Conservation (phyloP, 2,888 invertebrate genomes). For the Rhabditoides inermis region DNA sequence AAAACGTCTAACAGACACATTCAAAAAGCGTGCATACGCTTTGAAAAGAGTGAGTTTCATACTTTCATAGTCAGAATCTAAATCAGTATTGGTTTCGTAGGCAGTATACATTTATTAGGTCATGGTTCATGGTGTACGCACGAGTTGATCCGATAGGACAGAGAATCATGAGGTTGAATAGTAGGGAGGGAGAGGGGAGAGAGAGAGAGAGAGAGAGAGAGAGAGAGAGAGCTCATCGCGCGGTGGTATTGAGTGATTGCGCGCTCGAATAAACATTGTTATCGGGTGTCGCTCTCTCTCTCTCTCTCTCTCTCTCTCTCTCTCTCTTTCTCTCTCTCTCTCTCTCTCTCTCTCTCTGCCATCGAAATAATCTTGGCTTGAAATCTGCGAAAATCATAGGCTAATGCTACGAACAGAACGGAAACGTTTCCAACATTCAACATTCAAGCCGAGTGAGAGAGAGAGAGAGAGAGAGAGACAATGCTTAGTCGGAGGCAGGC, state of each 20-base stretch:
- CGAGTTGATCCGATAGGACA: too few relatives aligned
- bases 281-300: neutral
- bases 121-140: too few relatives aligned
- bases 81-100: too few relatives aligned
- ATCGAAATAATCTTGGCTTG: neutral
- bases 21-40: neutral
- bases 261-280: too few relatives aligned
- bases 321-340: conserved; percentile 2
- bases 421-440: neutral
- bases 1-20: neutral
- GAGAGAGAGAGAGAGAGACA: too few relatives aligned
- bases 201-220: too few relatives aligned
- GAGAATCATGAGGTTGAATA: too few relatives aligned
- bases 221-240: too few relatives aligned
- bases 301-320: conserved; percentile 1
- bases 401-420: neutral
- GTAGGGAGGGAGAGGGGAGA: too few relatives aligned
- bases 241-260: too few relatives aligned
- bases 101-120: too few relatives aligned
- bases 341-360: conserved; percentile 4
- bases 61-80: neutral
- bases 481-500: neutral
- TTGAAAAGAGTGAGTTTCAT: conserved; percentile 1
- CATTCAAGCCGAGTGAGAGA: neutral
- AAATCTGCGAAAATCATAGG: neutral